phyloP scores from a whole-genome alignment of 2,888 invertebrate genomes.

The Ochlodes sylvanus region DNA sequence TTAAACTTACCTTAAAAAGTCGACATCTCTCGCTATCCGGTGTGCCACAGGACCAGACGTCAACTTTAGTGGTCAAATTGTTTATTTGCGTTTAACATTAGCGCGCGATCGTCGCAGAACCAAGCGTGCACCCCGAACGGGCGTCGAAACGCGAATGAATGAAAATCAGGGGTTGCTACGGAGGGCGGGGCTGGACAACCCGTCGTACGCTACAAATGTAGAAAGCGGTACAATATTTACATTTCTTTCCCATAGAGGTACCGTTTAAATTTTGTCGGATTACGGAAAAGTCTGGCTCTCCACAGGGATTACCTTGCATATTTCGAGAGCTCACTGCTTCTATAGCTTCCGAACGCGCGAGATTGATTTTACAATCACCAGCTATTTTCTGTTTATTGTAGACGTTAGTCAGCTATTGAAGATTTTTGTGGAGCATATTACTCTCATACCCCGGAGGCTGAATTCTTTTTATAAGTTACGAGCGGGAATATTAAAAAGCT shows the following conservation, averaged over 20 bases:
- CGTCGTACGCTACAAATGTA: conserved; percentile 52
- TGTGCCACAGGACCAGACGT: conserved; percentile 1
- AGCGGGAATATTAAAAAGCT: conserved; percentile 12
- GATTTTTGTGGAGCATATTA: conserved; percentile 32
- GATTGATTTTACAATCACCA: conserved; percentile 41
- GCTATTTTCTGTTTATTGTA: conserved; percentile 40
- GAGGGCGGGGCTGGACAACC: conserved; percentile 72
- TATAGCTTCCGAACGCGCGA: conserved; percentile 34
- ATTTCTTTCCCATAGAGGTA: not conserved
- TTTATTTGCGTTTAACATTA: conserved; percentile 66
- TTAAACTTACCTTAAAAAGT: conserved; percentile 38
- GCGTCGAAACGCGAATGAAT: conserved; percentile 69
- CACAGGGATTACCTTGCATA: conserved; percentile 48
- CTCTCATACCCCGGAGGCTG: conserved; percentile 11
- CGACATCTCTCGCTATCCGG: conserved; percentile 30
- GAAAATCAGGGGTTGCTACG: conserved; percentile 67
- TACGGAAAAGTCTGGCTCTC: conserved; percentile 63
- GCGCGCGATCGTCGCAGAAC: conserved; percentile 44
- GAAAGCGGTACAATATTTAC: conserved; percentile 46
- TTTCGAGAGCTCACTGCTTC: conserved; percentile 45
- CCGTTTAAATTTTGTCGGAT: conserved; percentile 48
- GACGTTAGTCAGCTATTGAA: conserved; percentile 37
- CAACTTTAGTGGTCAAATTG: conserved; percentile 47
- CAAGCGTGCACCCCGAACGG: conserved; percentile 54
- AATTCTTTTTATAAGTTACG: conserved; percentile 13